phyloP scores from a whole-genome alignment of 2,888 invertebrate genomes.

The Diplazon laetatorius region DNA sequence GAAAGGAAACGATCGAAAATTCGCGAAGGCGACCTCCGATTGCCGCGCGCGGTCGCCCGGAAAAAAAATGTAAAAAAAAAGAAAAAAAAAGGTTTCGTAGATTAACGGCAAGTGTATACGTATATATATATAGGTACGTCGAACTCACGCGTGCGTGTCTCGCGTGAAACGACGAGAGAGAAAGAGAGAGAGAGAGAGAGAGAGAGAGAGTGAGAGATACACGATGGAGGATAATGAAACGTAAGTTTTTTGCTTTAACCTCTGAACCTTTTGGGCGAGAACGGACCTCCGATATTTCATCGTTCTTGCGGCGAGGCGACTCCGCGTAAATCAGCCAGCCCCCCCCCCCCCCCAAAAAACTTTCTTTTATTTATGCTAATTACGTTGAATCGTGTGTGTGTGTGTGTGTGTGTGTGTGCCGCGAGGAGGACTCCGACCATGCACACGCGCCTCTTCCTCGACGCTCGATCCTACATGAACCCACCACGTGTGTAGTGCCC shows the following conservation, averaged over 20 bases:
- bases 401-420: conserved; percentile 63
- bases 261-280: conserved; percentile 68
- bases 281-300: conserved; percentile 70
- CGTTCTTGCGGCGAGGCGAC: conserved; percentile 66
- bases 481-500: not conserved
- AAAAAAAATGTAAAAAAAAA: conserved; percentile 33
- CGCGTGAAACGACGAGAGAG: conserved; percentile 48
- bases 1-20: conserved; percentile 68
- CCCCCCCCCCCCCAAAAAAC: no score
- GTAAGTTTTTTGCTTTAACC: conserved; percentile 71
- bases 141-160: conserved; percentile 42
- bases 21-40: conserved; percentile 58
- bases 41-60: conserved; percentile 47
- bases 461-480: conserved; percentile 47
- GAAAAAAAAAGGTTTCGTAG: conserved; percentile 65
- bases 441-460: conserved; percentile 43
- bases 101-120: conserved; percentile 65
- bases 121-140: no score
- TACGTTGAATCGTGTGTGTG: conserved; percentile 70
- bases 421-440: conserved; percentile 45
- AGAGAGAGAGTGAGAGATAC: no score
- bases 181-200: conserved; percentile 63
- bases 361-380: conserved; percentile 71
- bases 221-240: conserved; percentile 64
- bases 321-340: conserved; percentile 70